A percentile compares a stretch with the other conserved stretches of the same genome.
These are phyloP conservation scores for Neolamprologus variostigma DNA, from an alignment of 2,113 vertebrate genomes.

Conservation along the genomic window DNA sequence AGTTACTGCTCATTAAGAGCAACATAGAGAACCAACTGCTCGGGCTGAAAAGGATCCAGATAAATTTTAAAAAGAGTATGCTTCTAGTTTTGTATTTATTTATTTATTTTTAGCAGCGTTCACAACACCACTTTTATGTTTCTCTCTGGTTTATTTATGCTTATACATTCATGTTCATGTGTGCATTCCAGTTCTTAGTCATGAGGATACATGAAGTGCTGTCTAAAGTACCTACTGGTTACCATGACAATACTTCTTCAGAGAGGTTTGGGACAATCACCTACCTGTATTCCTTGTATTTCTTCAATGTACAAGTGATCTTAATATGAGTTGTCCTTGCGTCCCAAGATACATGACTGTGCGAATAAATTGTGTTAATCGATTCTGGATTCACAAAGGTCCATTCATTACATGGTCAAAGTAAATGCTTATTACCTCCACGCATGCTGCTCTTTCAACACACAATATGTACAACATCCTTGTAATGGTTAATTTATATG, in stretches of 20 bases:
- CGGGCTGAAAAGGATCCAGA: neutral
- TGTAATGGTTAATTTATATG: neutral
- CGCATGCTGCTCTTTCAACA: neutral
- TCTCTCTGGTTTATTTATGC: neutral
- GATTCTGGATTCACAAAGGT: neutral
- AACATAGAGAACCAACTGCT: neutral
- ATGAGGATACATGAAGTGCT: slow-evolving; percentile 15
- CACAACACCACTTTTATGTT: neutral
- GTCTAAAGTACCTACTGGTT: slow-evolving; percentile 57
- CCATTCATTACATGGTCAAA: neutral
- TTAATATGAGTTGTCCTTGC: slow-evolving; percentile 34
- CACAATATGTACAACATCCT: neutral
- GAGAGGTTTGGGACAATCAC: slow-evolving; percentile 50
- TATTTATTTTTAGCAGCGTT: neutral
- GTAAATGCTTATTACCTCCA: neutral
- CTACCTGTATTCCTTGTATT: slow-evolving; percentile 24
- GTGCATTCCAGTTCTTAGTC: neutral
- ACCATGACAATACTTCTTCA: slow-evolving; percentile 68
- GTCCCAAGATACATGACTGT: neutral
- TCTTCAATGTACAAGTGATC: neutral
- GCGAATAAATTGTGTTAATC: slow-evolving; percentile 18
- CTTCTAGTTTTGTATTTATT: neutral
- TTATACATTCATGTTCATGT: neutral
- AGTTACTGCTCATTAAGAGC: neutral
- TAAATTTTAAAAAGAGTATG: neutral